Conservation (phyloP, 2,797 vertebrate genomes). For the Xiphorhynchus erythropygius region DNA sequence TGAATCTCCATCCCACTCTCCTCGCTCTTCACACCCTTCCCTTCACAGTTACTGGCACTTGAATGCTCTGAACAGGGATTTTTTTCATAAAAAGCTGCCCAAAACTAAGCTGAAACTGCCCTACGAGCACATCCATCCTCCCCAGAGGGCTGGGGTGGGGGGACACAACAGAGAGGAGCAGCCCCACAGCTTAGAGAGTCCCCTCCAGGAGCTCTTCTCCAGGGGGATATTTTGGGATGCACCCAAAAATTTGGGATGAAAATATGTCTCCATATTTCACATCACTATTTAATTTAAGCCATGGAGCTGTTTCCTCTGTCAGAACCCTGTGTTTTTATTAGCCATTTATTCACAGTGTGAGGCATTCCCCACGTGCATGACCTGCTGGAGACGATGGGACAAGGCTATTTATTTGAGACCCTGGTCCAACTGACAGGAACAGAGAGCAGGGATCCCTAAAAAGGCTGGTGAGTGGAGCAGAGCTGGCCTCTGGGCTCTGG, state of each 20-base stretch:
- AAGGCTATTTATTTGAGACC: not conserved
- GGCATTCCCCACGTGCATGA: not conserved
- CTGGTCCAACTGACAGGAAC: not conserved
- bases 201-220: not conserved
- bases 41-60: not conserved
- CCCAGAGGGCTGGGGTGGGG: not conserved
- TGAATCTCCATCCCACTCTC: not conserved
- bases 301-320: not conserved
- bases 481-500: not conserved
- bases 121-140: fast-evolving
- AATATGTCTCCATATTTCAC: not conserved
- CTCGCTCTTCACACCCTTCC: not conserved
- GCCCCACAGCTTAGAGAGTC: not conserved
- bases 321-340: not conserved
- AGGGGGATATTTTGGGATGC: not conserved
- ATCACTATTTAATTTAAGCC: not conserved
- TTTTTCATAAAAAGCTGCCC: not conserved
- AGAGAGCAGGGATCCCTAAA: not conserved
- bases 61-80: not conserved
- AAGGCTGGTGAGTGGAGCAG: not conserved
- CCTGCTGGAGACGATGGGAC: not conserved
- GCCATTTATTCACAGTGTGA: not conserved
- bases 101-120: not conserved
- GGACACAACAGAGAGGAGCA: fast-evolving
- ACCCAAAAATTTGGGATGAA: not conserved